Percentiles rank a stretch among this genome's conserved stretches.
These are phyloP conservation scores for Herpetotheres cachinnans DNA, from an alignment of 2,113 vertebrate genomes.

Conservation along the genomic window DNA sequence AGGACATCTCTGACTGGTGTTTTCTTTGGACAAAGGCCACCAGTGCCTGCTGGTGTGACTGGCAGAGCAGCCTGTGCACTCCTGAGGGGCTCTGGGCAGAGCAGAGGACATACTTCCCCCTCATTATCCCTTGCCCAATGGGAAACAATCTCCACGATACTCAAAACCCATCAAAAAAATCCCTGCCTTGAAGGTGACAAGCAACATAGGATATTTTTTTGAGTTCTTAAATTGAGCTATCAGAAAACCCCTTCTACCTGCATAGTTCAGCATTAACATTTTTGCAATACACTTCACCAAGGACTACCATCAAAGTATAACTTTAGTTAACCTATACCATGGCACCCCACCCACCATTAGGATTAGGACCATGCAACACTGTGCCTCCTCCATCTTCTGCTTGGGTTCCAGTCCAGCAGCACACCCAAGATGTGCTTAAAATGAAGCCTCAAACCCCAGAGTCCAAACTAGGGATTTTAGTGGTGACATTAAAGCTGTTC, in stretches of 20 bases:
- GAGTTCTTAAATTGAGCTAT: not conserved
- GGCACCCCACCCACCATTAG: no score
- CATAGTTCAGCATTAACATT: not conserved
- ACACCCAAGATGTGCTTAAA: not conserved
- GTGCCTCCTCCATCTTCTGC: not conserved
- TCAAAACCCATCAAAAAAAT: not conserved
- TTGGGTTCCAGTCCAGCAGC: not conserved
- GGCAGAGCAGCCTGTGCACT: not conserved
- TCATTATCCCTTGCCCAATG: not conserved
- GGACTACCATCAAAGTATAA: not conserved
- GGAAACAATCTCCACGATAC: no score
- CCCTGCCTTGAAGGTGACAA: not conserved
- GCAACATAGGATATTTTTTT: no score
- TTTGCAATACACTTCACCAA: not conserved
- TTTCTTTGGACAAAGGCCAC: not conserved
- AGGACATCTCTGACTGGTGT: rapidly evolving
- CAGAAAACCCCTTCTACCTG: not conserved
- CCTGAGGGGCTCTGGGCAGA: not conserved
- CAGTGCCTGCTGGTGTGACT: not conserved
- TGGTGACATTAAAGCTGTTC: not conserved
- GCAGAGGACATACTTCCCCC: not conserved
- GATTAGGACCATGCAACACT: not conserved
- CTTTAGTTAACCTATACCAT: not conserved
- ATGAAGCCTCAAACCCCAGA: not conserved
- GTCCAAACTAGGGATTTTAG: not conserved